phyloP scores from a whole-genome alignment of 2,888 invertebrate genomes.

The Phania funesta region DNA sequence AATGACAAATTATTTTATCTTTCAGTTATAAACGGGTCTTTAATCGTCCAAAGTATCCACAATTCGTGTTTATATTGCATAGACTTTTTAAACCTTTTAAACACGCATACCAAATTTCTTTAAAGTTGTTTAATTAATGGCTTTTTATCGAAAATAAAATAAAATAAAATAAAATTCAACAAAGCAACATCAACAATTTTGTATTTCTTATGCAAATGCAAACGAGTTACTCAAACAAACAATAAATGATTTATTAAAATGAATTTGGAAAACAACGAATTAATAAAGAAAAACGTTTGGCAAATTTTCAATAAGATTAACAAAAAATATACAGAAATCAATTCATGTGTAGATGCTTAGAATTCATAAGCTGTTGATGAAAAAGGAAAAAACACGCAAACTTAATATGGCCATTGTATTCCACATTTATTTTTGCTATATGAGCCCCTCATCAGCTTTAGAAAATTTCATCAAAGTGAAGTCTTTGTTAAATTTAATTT shows the following conservation, averaged over 20 bases:
- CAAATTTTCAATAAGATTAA: conserved; percentile 41
- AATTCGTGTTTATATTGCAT: too few relatives aligned
- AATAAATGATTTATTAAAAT: conserved; percentile 57
- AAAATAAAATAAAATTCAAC: conserved; percentile 9
- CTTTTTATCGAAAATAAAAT: conserved; percentile 13
- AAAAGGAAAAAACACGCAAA: too few relatives aligned
- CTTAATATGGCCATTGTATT: too few relatives aligned
- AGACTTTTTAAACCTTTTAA: neutral
- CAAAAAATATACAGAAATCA: neutral
- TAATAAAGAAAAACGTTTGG: conserved; percentile 27
- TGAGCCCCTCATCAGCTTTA: too few relatives aligned
- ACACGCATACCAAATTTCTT: neutral
- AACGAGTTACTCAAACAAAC: conserved; percentile 53
- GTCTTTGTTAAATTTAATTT: neutral
- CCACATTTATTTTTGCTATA: too few relatives aligned
- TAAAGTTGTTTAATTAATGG: conserved; percentile 16
- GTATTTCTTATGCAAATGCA: conserved; percentile 30
- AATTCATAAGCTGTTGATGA: too few relatives aligned
- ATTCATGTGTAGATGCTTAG: too few relatives aligned
- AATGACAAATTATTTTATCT: too few relatives aligned
- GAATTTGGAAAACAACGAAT: neutral
- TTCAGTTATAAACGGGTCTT: too few relatives aligned
- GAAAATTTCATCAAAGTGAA: neutral
- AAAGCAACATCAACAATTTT: conserved; percentile 16
- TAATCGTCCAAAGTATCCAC: too few relatives aligned